Base-by-base conservation (phyloP, 2,797 vertebrate genomes). In the Spinibarbus caldwelli region DNA sequence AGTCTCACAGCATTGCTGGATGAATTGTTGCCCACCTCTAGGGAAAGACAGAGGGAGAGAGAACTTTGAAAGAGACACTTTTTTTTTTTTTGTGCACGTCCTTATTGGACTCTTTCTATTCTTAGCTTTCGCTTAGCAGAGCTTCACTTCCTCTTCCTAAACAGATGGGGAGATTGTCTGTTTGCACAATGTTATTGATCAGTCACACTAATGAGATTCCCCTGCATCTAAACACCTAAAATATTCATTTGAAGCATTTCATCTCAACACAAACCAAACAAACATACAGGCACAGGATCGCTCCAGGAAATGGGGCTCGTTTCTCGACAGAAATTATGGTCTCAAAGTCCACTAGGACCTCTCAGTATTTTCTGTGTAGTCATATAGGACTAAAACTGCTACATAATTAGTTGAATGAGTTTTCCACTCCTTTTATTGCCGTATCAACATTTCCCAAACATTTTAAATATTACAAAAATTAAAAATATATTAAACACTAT, bases 41-140 rank as follows among this genome's bases (percentile, higher is more conserved):
- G 15, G 41, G 80, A 73, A 70, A 87, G 81, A 86, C 85, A 82
- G 54, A 78, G 71, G 43, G 23, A 70, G 31, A 82, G 66, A 78
- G 38, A 19, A 75, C 23, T 59, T 47, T 72, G n/a, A 62, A 82
- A 82, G 15, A 76, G 45, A 64, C 29, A 29, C n/a, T 2, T 12
- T 54, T 76, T 77, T 71, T 2, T 47, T 43, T 68, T 43, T 38
- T 68, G 62, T 84, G 70, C 76, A 59, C 47, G 75, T 62, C 64
- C 49, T 83, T 83, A 75, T 49, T 83, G 82, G 57, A 52, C 57
- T 41, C 15, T 67, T 83, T 80, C 78, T 64, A 80, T 80, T 80
- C 59, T 80, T 64, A 68, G 78, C 78, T 36, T 45, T 68, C 21
- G 19, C 41, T 80, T 66, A 75, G 57, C 29, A 8, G 29, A 36